These are phyloP conservation scores for Arothron firmamentum DNA, from an alignment of 2,113 vertebrate genomes.

Conservation along the genomic window DNA sequence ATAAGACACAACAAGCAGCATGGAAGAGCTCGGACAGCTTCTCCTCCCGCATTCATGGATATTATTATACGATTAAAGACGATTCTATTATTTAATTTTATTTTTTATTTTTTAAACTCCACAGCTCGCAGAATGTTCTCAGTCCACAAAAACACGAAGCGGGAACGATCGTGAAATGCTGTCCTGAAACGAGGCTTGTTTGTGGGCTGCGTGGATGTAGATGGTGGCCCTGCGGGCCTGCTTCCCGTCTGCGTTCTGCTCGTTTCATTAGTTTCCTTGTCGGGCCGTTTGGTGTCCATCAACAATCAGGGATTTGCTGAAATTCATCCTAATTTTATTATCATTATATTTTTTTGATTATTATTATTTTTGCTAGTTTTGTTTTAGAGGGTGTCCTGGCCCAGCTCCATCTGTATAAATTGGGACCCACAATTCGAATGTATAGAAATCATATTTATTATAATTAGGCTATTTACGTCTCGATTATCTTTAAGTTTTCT, in stretches of 20 bases:
- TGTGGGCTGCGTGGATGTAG: constrained; percentile 8
- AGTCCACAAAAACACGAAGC: background rate
- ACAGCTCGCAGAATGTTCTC: too few relatives aligned
- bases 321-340: background rate
- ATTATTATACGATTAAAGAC: constrained; percentile 13
- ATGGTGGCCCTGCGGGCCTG: constrained; percentile 23
- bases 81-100: background rate
- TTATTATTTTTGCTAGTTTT: background rate
- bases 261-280: constrained; percentile 1
- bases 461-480: too few relatives aligned
- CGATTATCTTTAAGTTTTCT: too few relatives aligned
- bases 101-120: too few relatives aligned
- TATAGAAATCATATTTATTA: too few relatives aligned
- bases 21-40: constrained; percentile 46
- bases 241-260: constrained; percentile 17
- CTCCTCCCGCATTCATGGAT: constrained; percentile 8
- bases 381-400: too few relatives aligned
- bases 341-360: background rate
- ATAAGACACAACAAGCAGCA: constrained; percentile 67
- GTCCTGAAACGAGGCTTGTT: constrained; percentile 41
- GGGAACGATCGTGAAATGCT: constrained; percentile 4
- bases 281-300: background rate
- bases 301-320: too few relatives aligned
- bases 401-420: too few relatives aligned
- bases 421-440: too few relatives aligned